Percentiles rank a stretch among this genome's conserved stretches.
Conservation (phyloP, 2,797 vertebrate genomes). For the Thaleichthys pacificus region DNA sequence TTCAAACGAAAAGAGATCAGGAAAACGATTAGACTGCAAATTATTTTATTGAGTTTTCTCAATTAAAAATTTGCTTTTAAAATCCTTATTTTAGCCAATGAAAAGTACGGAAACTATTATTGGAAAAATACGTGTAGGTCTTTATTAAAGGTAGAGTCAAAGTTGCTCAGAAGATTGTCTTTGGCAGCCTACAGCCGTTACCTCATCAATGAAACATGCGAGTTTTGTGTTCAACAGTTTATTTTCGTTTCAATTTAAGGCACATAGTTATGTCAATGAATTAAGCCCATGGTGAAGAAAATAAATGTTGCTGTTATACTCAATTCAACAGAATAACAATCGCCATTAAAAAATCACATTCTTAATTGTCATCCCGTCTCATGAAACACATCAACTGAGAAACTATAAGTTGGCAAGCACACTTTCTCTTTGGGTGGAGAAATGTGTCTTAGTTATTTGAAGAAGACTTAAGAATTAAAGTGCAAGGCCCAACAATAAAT, state of each 20-base stretch:
- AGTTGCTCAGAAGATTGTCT: not conserved
- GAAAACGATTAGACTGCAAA: no score
- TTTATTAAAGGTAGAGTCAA: not conserved
- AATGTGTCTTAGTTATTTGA: not conserved
- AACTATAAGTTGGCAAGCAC: not conserved
- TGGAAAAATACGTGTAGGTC: not conserved
- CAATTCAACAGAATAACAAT: slow-evolving; percentile 22
- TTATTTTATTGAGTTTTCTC: no score
- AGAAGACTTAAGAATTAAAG: slow-evolving; percentile 32
- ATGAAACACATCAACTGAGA: not conserved
- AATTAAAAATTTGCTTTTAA: no score
- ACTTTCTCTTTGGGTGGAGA: not conserved
- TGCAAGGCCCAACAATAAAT: slow-evolving; percentile 15
- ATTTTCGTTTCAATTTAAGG: not conserved
- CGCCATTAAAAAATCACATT: slow-evolving; percentile 12
- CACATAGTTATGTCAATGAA: not conserved
- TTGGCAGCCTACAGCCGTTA: not conserved
- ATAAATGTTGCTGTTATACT: not conserved
- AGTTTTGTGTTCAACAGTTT: not conserved
- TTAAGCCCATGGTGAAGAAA: no score
- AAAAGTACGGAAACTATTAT: no score
- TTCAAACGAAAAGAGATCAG: no score
- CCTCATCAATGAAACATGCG: not conserved
- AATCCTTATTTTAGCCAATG: no score
- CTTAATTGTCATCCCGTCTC: slow-evolving; percentile 8